phyloP scores from a whole-genome alignment of 2,113 vertebrate species.

The Haliaeetus leucogaster region DNA sequence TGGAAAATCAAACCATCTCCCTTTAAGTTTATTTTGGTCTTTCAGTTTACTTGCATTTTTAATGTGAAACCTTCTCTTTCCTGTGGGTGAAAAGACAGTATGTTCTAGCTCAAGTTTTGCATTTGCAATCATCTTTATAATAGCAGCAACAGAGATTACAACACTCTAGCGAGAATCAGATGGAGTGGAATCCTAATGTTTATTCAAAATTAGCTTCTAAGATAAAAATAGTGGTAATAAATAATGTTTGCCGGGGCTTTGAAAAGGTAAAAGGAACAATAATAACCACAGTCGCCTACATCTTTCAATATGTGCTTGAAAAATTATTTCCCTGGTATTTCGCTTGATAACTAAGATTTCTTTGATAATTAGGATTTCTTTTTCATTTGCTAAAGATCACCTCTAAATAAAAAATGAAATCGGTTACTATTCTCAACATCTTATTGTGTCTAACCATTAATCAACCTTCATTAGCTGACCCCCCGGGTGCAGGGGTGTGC shows the following conservation, averaged over 20 bases:
- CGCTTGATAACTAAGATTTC: background rate
- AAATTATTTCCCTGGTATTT: background rate
- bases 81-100: background rate
- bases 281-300: background rate
- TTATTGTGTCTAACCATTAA: fast-evolving
- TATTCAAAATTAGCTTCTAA: background rate
- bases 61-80: background rate
- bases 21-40: background rate
- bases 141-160: background rate
- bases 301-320: background rate
- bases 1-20: background rate
- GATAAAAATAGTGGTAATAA: background rate
- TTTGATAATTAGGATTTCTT: background rate
- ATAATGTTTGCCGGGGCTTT: background rate
- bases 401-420: background rate
- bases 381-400: background rate
- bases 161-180: background rate
- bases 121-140: background rate
- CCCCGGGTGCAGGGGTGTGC: background rate
- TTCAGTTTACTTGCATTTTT: background rate
- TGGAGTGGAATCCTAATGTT: background rate
- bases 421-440: fast-evolving
- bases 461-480: background rate
- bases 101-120: background rate
- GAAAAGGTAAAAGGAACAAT: background rate